These are phyloP conservation scores for Polymixis flavicincta DNA, from an alignment of 2,888 invertebrate species.

Conservation along the genomic window DNA sequence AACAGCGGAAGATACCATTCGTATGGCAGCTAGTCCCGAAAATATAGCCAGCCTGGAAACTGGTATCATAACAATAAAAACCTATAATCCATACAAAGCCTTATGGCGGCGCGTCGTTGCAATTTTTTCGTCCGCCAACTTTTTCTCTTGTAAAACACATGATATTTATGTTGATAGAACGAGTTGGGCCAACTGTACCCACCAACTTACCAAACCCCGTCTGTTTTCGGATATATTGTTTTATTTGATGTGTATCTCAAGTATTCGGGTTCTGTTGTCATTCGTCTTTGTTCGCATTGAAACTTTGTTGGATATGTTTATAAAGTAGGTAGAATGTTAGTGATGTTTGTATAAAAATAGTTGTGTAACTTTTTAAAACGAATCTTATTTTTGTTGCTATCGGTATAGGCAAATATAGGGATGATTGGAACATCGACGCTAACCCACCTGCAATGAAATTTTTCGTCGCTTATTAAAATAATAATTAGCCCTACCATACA, in stretches of 20 bases:
- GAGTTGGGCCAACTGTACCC: conserved; percentile 58
- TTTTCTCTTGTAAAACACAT: conserved; percentile 66
- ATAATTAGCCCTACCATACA: too few relatives aligned
- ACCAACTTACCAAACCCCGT: conserved; percentile 36
- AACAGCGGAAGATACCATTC: conserved; percentile 27
- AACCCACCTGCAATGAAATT: too few relatives aligned
- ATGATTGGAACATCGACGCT: too few relatives aligned
- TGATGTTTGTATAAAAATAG: neutral
- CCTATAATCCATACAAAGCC: conserved; percentile 78
- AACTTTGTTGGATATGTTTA: conserved; percentile 47
- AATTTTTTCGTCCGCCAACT: conserved; percentile 61
- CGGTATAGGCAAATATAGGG: neutral
- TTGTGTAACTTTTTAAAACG: neutral
- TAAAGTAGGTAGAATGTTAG: conserved; percentile 38
- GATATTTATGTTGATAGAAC: conserved; percentile 70
- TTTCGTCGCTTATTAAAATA: too few relatives aligned
- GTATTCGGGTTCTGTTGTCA: conserved; percentile 43
- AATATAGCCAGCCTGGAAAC: conserved; percentile 33
- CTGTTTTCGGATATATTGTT: conserved; percentile 57
- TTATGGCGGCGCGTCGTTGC: conserved; percentile 69
- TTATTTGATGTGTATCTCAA: conserved; percentile 59
- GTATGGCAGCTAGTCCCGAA: conserved; percentile 36
- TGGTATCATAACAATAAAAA: conserved; percentile 73
- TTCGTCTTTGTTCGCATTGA: conserved; percentile 53
- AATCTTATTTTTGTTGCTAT: neutral